Base-by-base conservation (phyloP, 2,113 vertebrate species). In the Psilopogon haemacephalus region DNA sequence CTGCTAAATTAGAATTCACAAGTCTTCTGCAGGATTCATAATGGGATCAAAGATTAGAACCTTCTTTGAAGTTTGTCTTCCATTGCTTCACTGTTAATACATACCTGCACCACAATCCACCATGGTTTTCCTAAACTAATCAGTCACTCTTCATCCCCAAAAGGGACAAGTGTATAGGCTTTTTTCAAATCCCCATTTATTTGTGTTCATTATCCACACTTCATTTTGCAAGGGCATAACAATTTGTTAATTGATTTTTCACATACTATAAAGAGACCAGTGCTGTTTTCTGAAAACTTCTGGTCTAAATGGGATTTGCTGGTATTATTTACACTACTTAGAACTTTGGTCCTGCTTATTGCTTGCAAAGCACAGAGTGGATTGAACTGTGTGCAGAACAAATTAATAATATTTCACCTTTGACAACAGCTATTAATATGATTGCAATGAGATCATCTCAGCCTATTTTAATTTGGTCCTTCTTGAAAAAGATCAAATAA, bases 21-120 rank as follows among this genome's bases (percentile, higher is more conserved):
- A 87, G 60, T 77, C 68, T 91, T 93, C 86, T 92, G 38, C 89
- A 85, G 86, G 78, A 93, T 82, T 87, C 88, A 76, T 87, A 95
- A 95, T 72, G 54, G 86, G 81, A 94, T 96, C 89, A 96, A 94
- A 95, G 88, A 95, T 84, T 75, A 90, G 60, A 79, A 63, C 32
- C n/a, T 93, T 89, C 87, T 97, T 96, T 96, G 93, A 91, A 94
- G 95, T 94, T 95, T 78, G 58, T 74, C 71, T 94, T 89, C 68
- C 48, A 86, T 87, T 82, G 86, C 89, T 88, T 79, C 54, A 27
- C 63, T 88, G 50, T 58, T 88, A 86, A 80, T 84, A 79, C 15
- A 13, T 88, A 95, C 93, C 82, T 93, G 81, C 88, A 55, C 63
- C 91, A 86, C 91, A 86, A 95, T 91, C 81, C 79, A 88, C 59